A percentile compares a stretch with the other conserved stretches of the same genome.
Conservation (phyloP, 2,797 vertebrate species). For the Choloepus didactylus region DNA sequence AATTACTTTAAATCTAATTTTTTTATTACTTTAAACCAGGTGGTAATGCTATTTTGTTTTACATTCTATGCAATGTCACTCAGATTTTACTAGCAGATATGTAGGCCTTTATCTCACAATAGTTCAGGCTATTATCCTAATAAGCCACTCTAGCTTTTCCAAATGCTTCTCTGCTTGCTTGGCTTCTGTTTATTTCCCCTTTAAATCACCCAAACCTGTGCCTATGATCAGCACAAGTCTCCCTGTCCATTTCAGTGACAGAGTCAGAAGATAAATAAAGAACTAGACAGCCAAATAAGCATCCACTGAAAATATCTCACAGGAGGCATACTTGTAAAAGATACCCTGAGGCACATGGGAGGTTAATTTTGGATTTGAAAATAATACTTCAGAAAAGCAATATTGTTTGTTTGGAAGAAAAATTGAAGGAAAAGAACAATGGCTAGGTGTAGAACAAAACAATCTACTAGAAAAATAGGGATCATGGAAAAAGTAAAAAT, state of each 20-base stretch:
- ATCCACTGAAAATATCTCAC: slow-evolving; percentile 43
- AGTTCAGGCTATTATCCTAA: neutral
- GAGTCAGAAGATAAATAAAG: slow-evolving; percentile 62
- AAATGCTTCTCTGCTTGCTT: neutral
- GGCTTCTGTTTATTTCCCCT: neutral
- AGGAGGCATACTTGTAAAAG: slow-evolving; percentile 27
- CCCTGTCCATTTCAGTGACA: neutral
- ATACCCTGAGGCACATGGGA: slow-evolving; percentile 71
- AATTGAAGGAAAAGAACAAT: slow-evolving; percentile 83
- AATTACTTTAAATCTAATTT: neutral
- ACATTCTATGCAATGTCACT: neutral
- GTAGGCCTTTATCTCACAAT: neutral
- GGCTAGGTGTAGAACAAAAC: slow-evolving; percentile 81
- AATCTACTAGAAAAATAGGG: slow-evolving; percentile 84
- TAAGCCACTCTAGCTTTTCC: neutral
- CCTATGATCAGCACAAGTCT: neutral
- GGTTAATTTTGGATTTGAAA: slow-evolving; percentile 81
- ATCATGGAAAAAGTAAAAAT: slow-evolving; percentile 74
- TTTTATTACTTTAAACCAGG: neutral
- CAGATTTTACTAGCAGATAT: neutral
- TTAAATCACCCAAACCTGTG: slow-evolving; percentile 8
- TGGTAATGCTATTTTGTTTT: neutral
- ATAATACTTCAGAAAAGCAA: slow-evolving; percentile 78
- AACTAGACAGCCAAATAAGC: neutral
- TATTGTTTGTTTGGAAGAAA: slow-evolving; percentile 84